phyloP scores from a whole-genome alignment of 2,888 invertebrate genomes.

The Alsophila aescularia region DNA sequence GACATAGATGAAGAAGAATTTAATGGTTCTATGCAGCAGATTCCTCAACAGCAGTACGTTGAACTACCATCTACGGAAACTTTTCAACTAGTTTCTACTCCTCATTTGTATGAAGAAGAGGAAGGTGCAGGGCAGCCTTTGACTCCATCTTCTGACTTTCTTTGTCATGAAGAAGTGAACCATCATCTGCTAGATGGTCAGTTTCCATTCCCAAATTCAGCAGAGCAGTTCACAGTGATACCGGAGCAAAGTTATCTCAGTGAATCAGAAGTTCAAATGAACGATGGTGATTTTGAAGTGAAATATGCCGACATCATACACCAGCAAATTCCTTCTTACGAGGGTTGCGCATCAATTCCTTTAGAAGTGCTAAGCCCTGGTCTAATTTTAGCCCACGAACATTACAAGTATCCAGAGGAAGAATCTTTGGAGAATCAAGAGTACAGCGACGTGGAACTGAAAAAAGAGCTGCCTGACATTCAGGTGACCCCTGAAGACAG shows the following conservation, averaged over 20 bases:
- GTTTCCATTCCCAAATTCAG: constrained; percentile 78
- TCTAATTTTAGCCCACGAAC: constrained; percentile 59
- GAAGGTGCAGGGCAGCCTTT: constrained; percentile 84
- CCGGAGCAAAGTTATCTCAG: constrained; percentile 71
- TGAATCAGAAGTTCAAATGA: constrained; percentile 69
- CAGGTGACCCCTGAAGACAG: constrained; percentile 79
- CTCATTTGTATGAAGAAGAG: constrained; percentile 85
- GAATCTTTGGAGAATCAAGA: constrained; percentile 71
- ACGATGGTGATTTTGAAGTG: constrained; percentile 72
- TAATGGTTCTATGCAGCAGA: constrained; percentile 70
- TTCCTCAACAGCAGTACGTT: constrained; percentile 84
- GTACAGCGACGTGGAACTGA: constrained; percentile 76
- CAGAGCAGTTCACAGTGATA: constrained; percentile 82
- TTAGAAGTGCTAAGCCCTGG: constrained; percentile 64
- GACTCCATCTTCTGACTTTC: constrained; percentile 77
- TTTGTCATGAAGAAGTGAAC: constrained; percentile 80
- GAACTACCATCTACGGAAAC: constrained; percentile 85
- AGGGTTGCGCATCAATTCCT: constrained; percentile 53
- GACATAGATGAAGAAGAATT: constrained; percentile 77
- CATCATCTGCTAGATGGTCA: constrained; percentile 77
- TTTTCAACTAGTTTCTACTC: constrained; percentile 86
- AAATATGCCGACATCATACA: constrained; percentile 77
- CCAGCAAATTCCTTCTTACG: constrained; percentile 62
- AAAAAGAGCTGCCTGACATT: constrained; percentile 76
- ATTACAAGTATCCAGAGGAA: constrained; percentile 69